A percentile compares a stretch with the other conserved stretches of the same genome.
phyloP scores from a whole-genome alignment of 2,888 invertebrate species.

The Orchesellides sinensis region DNA sequence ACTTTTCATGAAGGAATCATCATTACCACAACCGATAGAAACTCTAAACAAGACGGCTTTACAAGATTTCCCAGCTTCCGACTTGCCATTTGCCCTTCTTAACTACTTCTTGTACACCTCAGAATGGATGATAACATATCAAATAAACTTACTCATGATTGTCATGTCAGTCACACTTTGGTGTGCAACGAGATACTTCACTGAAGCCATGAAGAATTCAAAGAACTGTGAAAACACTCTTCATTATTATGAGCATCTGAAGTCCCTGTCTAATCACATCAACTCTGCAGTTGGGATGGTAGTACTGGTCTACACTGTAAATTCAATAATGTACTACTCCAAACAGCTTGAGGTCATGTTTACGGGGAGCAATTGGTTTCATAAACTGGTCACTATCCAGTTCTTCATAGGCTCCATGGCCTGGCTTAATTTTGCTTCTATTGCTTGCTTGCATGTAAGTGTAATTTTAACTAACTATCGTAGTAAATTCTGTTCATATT shows the following conservation, averaged over 20 bases:
- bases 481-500: neutral
- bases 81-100: slow-evolving; percentile 8
- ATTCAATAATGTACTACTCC: slow-evolving; percentile 45
- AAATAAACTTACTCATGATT: slow-evolving; percentile 27
- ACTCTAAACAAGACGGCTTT: neutral
- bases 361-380: slow-evolving; percentile 31
- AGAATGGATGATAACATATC: slow-evolving; percentile 12
- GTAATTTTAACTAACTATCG: neutral
- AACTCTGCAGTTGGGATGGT: slow-evolving; percentile 16
- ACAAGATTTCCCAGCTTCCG: neutral
- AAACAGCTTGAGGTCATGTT: slow-evolving; percentile 32
- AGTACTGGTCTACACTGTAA: slow-evolving; percentile 21
- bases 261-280: neutral
- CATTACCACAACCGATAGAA: neutral
- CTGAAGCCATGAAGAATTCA: neutral
- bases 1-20: neutral
- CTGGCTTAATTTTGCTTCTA: slow-evolving; percentile 45
- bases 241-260: slow-evolving; percentile 25
- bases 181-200: slow-evolving; percentile 3
- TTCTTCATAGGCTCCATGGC: slow-evolving; percentile 2
- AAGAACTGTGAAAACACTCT: neutral
- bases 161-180: slow-evolving; percentile 40
- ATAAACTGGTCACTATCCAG: slow-evolving; percentile 16
- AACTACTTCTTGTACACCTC: slow-evolving; percentile 6
- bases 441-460: slow-evolving; percentile 34